Evolutionary conservation across 2,888 invertebrate genomes (phyloP).

Genomic region (Venusia cambrica): DNA sequence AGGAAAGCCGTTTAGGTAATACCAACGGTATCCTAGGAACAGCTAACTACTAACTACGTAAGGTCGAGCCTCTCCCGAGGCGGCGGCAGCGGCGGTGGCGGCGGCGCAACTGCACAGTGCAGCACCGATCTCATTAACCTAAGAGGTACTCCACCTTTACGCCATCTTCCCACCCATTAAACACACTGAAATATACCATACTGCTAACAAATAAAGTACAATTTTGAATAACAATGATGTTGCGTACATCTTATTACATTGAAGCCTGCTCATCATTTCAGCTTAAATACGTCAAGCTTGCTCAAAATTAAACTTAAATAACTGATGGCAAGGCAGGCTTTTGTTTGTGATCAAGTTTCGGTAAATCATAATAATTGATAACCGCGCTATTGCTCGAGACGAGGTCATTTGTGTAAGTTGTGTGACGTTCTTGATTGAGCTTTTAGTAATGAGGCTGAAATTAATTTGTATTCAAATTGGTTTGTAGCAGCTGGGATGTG

Average conservation of each 20-base stretch:
- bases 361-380: conserved; percentile 24
- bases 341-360: neutral
- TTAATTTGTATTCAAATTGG: conserved; percentile 23
- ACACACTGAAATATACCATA: conserved; percentile 2
- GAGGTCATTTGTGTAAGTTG: conserved; percentile 26
- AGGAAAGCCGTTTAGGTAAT: no score
- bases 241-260: conserved; percentile 7
- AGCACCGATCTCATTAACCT: conserved; percentile 11
- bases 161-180: conserved; percentile 5
- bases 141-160: conserved; percentile 6
- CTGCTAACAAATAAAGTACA: neutral
- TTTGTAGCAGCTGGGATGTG: conserved; percentile 6
- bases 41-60: no score
- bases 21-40: no score
- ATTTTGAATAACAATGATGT: neutral
- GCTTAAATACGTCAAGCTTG: no score
- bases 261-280: no score
- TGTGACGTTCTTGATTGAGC: conserved; percentile 22
- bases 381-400: conserved; percentile 24
- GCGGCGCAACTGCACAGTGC: conserved; percentile 7
- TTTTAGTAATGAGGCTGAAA: conserved; percentile 23
- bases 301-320: neutral
- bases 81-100: no score
- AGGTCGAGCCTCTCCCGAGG: no score
- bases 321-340: neutral